Conservation (phyloP, 1,140 invertebrate genomes). For the Magallana ariakensis region DNA sequence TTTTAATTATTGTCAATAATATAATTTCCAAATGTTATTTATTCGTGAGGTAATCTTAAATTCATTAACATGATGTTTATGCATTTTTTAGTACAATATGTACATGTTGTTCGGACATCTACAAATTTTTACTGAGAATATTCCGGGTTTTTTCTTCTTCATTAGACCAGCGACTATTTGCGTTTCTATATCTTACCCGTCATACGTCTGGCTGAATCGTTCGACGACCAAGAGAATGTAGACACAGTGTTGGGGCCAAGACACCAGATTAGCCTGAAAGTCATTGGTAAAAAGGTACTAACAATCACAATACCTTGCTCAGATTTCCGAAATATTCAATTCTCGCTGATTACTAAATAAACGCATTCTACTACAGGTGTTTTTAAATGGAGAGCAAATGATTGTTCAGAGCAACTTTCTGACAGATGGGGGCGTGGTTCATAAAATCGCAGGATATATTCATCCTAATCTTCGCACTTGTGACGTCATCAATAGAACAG, state of each 20-base stretch:
- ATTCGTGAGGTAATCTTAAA: no score
- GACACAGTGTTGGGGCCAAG: constrained; percentile 55
- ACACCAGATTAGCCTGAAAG: constrained; percentile 52
- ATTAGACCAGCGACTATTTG: constrained; percentile 58
- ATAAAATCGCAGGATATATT: constrained; percentile 59
- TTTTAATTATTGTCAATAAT: no score
- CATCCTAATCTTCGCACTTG: constrained; percentile 60
- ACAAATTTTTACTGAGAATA: no score
- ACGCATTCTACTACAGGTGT: constrained; percentile 44
- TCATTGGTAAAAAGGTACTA: constrained; percentile 54
- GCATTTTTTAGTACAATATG: no score
- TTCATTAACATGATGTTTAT: no score
- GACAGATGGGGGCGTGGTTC: constrained; percentile 61
- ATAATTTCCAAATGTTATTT: no score
- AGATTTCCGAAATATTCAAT: no score
- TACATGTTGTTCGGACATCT: no score
- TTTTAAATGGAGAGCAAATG: constrained; percentile 59
- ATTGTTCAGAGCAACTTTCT: constrained; percentile 41
- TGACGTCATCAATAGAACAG: constrained; percentile 50
- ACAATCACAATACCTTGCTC: no score
- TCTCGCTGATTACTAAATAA: no score
- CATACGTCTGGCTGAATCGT: constrained; percentile 54
- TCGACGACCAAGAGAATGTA: constrained; percentile 56
- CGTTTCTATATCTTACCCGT: constrained; percentile 61
- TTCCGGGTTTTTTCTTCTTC: background rate